Conservation (phyloP, 2,888 invertebrate genomes). For the Harpalus rufipes region DNA sequence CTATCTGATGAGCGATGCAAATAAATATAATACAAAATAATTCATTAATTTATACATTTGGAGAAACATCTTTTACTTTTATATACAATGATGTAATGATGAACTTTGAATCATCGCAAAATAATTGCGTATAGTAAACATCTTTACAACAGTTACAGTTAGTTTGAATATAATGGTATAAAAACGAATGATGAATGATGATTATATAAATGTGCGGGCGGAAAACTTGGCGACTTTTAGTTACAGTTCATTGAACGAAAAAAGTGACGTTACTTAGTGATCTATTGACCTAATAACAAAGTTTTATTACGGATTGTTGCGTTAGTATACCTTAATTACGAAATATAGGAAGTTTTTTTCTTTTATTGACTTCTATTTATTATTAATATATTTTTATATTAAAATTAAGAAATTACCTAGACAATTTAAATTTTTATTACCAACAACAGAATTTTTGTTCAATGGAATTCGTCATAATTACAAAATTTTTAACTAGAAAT, state of each 20-base stretch:
- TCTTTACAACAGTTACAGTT: conserved; percentile 32
- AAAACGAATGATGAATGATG: conserved; percentile 10
- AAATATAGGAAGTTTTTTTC: neutral
- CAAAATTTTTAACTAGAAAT: no score
- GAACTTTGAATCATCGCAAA: conserved; percentile 44
- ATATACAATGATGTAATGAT: conserved; percentile 17
- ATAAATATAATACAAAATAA: neutral
- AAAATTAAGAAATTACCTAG: no score
- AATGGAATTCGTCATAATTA: no score
- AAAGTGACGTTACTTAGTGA: conserved; percentile 11
- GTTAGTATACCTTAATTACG: neutral
- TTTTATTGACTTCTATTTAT: neutral
- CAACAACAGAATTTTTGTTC: no score
- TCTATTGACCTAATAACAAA: conserved; percentile 25
- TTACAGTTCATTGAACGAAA: conserved; percentile 39
- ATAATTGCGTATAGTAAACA: conserved; percentile 38
- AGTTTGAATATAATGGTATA: neutral
- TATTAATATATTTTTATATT: no score
- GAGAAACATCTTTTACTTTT: neutral
- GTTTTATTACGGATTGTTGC: neutral
- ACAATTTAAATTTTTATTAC: no score
- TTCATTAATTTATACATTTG: neutral
- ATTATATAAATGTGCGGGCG: conserved; percentile 12
- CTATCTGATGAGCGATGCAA: no score
- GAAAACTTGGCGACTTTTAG: conserved; percentile 6